phyloP scores from a whole-genome alignment of 2,113 vertebrate species.

The Notothenia coriiceps region DNA sequence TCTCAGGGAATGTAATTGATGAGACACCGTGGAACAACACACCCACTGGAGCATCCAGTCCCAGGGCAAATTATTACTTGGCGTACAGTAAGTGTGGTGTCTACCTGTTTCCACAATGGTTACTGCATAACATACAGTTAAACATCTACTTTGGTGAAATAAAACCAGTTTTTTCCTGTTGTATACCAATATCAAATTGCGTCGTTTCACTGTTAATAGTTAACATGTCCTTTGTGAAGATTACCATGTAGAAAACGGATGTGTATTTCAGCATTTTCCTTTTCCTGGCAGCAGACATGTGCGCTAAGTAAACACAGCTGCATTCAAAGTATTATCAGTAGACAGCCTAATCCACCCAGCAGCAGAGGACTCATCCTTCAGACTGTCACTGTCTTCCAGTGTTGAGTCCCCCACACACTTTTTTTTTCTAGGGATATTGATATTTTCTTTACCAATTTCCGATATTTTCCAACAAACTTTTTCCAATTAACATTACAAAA shows the following conservation, averaged over 20 bases:
- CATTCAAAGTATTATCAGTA: constrained; percentile 49
- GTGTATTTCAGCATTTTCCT: constrained; percentile 28
- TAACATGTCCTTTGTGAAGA: constrained; percentile 19
- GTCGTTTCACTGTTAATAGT: background rate
- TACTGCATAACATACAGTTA: background rate
- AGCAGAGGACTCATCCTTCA: constrained; percentile 56
- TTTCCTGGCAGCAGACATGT: constrained; percentile 43
- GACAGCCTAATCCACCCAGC: constrained; percentile 57
- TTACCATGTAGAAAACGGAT: constrained; percentile 19
- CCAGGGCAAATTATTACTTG: constrained; percentile 75
- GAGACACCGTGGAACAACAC: constrained; percentile 75
- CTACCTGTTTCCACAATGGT: constrained; percentile 59
- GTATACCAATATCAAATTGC: background rate
- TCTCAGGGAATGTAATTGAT: constrained; percentile 82
- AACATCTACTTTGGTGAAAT: background rate
- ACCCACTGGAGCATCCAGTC: constrained; percentile 75
- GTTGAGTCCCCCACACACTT: constrained; percentile 8
- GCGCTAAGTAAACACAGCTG: constrained; percentile 56
- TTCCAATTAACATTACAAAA: too few relatives aligned
- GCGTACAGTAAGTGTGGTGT: constrained; percentile 52
- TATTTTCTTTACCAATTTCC: too few relatives aligned
- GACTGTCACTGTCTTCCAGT: constrained; percentile 7
- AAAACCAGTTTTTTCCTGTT: background rate
- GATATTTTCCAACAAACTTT: too few relatives aligned
- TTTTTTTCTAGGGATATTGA: background rate